phyloP scores from a whole-genome alignment of 2,888 invertebrate species.

The Caenorhabditis sp. region DNA sequence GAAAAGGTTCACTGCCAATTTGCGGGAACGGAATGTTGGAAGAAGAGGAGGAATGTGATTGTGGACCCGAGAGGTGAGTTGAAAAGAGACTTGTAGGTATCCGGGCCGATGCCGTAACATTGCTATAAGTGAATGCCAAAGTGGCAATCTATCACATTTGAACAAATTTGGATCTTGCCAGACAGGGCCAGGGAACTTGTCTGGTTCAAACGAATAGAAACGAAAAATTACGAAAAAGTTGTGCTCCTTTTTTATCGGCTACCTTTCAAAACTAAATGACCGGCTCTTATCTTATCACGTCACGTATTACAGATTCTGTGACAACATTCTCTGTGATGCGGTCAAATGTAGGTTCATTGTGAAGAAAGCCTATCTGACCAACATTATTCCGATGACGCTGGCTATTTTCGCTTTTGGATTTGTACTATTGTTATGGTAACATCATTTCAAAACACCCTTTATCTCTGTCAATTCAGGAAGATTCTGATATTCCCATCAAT shows the following conservation, averaged over 20 bases:
- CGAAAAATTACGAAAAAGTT: too few species aligned
- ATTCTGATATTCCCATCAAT: constrained; percentile 8
- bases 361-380: constrained; percentile 46
- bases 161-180: too few species aligned
- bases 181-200: too few species aligned
- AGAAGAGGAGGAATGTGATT: constrained; percentile 66
- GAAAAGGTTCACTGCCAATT: constrained; percentile 39
- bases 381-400: constrained; percentile 44
- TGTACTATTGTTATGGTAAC: constrained; percentile 42
- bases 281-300: constrained; percentile 27
- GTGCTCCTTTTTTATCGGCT: too few species aligned
- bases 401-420: constrained; percentile 40
- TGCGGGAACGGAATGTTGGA: constrained; percentile 69
- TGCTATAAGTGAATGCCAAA: too few species aligned
- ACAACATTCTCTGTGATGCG: constrained; percentile 62
- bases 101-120: too few species aligned
- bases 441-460: too few species aligned
- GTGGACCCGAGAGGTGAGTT: constrained; percentile 61
- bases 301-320: constrained; percentile 57
- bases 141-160: too few species aligned
- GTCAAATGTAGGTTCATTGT: constrained; percentile 56
- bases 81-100: too few species aligned
- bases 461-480: constrained; percentile 38
- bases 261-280: too few species aligned
- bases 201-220: too few species aligned